Base-by-base conservation (phyloP, 2,113 vertebrate genomes). In the Bombycilla garrulus region DNA sequence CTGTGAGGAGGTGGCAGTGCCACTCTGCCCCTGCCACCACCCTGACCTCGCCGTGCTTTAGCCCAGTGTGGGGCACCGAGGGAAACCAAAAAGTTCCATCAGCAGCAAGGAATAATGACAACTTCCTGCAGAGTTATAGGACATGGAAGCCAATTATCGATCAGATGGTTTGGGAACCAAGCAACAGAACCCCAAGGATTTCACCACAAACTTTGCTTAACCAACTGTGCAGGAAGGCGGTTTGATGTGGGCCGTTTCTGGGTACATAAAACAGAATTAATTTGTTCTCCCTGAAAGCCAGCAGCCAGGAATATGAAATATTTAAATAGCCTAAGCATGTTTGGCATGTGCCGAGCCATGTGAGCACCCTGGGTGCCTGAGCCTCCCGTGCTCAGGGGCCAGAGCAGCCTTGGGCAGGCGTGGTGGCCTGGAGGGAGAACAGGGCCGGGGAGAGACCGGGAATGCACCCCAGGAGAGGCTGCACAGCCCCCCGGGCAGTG, bases 261-360 rank as follows among this genome's bases (percentile, higher is more conserved):
- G 93, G 71, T 69, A 88, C 79, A 90, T 88, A 88, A 92, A 96
- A 91, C 70, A 56, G 95, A 95, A 94, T 86, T 79, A 87, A 95
- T 93, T 91, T 91, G 84, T 73, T 90, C 58, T 92, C 60, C 90
- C 78, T 95, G 81, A 69, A 70, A 94, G 65, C 78, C 93, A 93
- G 92, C 74, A 93, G 85, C 45, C 70, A 79, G 91, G 71, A 71
- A 87, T 84, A 95, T 76, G 74, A 95, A 95, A 91, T 86, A 95
- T 93, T 96, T 76, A 95, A 93, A 79, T 28, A 84, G 79, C 87
- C 95, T 33, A 48, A 81, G 51, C 44, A 5, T 60, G 83, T 54
- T 58, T 71, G 90, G 21, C 73, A 36, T 86, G 84, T 36, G 70
- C 77, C 2, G 23, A 88, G 66, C 82, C 60, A 23, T 31, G 33